Evolutionary conservation across 1,140 invertebrate genomes (phyloP).

Genomic region (Ips typographus): DNA sequence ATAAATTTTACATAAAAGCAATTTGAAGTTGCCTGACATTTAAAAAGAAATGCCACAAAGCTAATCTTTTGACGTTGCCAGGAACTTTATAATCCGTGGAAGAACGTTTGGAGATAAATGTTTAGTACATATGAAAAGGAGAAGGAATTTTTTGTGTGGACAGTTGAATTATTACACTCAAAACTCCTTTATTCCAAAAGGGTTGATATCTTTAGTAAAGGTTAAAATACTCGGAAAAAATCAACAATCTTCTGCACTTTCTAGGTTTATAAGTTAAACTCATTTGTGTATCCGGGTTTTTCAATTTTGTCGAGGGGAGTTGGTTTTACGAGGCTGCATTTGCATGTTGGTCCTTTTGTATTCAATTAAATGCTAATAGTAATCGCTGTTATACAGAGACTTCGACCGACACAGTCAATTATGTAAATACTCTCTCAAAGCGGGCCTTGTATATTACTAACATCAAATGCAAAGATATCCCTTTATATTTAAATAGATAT

Average conservation of each 20-base stretch:
- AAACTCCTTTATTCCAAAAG: background rate
- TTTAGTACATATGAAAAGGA: slow-evolving; percentile 21
- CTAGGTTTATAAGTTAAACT: background rate
- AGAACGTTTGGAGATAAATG: slow-evolving; percentile 24
- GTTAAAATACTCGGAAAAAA: too few relatives aligned
- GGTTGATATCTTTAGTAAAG: background rate
- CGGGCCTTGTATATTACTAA: slow-evolving; percentile 34
- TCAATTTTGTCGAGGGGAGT: slow-evolving; percentile 11
- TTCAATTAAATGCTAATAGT: slow-evolving; percentile 39
- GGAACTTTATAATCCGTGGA: slow-evolving; percentile 24
- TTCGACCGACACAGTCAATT: slow-evolving; percentile 33
- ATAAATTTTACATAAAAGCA: slow-evolving; percentile 26
- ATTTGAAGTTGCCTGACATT: slow-evolving; percentile 24
- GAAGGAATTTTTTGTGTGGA: slow-evolving; percentile 1
- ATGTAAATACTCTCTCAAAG: slow-evolving; percentile 32
- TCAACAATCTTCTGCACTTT: too few relatives aligned
- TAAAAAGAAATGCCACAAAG: slow-evolving; percentile 34
- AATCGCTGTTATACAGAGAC: slow-evolving; percentile 35
- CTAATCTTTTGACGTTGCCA: slow-evolving; percentile 30
- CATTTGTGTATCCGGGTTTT: slow-evolving; percentile 18
- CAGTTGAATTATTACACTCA: background rate
- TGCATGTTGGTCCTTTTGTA: slow-evolving; percentile 33
- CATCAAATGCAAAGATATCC: slow-evolving; percentile 36
- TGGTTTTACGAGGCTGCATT: slow-evolving; percentile 22
- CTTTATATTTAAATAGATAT: slow-evolving; percentile 36